Conservation (phyloP, 2,113 vertebrate species). For the Channa argus region DNA sequence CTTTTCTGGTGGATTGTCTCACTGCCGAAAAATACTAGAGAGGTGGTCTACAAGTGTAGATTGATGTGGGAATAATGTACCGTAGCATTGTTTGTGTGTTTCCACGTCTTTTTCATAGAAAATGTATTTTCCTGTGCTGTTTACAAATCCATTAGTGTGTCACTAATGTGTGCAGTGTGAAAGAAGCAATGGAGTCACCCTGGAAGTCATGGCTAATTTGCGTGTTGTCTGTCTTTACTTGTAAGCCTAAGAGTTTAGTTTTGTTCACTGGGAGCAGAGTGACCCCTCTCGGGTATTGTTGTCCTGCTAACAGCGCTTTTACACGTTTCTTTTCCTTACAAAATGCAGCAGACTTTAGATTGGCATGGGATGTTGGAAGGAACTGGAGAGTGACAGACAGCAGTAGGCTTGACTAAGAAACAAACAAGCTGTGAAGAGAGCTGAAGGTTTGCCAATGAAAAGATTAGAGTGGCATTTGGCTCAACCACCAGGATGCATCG, state of each 20-base stretch:
- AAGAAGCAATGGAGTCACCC: conserved; percentile 39
- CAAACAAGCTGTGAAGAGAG: conserved; percentile 75
- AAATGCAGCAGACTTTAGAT: conserved; percentile 52
- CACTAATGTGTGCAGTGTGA: conserved; percentile 23
- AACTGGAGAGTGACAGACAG: conserved; percentile 73
- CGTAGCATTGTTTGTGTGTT: conserved; percentile 14
- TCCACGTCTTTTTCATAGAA: conserved; percentile 32
- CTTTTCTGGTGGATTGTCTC: conserved; percentile 34
- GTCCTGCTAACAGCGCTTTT: conserved; percentile 46
- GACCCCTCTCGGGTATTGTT: conserved; percentile 64
- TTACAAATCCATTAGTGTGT: conserved; percentile 61
- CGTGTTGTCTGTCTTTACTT: conserved; percentile 46
- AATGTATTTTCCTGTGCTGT: conserved; percentile 43
- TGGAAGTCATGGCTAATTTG: conserved; percentile 50
- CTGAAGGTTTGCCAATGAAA: conserved; percentile 77
- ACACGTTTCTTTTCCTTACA: conserved; percentile 54
- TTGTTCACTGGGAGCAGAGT: conserved; percentile 56
- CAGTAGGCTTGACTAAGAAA: conserved; percentile 71
- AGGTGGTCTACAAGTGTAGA: conserved; percentile 22
- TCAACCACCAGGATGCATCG: conserved; percentile 70
- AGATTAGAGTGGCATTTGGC: conserved; percentile 81
- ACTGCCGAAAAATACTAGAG: conserved; percentile 33
- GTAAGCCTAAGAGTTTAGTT: conserved; percentile 49
- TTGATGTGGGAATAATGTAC: conserved; percentile 47
- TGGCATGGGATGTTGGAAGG: conserved; percentile 59